phyloP scores from a whole-genome alignment of 2,797 vertebrate species.

The Oreonectes daqikongensis region DNA sequence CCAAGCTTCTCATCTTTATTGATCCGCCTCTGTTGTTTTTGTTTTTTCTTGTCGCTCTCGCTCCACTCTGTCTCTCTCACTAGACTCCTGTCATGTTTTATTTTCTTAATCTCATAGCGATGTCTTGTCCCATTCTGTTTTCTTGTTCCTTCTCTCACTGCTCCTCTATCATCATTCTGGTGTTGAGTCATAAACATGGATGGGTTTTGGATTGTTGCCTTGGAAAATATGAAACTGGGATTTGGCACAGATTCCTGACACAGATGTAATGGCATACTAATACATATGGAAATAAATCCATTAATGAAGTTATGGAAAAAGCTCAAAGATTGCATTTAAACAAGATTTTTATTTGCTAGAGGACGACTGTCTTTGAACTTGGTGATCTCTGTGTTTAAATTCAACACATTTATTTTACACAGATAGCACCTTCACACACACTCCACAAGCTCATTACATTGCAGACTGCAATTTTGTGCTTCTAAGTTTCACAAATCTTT shows the following conservation, averaged over 20 bases:
- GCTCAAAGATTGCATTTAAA: neutral
- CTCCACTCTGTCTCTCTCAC: conserved; percentile 24
- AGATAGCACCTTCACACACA: neutral
- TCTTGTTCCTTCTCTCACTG: neutral
- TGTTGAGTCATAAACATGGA: conserved; percentile 19
- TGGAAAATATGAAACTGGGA: conserved; percentile 6
- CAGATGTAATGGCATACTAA: conserved; percentile 9
- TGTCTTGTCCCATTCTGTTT: conserved; percentile 4
- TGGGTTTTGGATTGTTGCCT: conserved; percentile 9
- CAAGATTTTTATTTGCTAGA: neutral
- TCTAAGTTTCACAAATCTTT: neutral
- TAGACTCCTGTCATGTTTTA: conserved; percentile 27
- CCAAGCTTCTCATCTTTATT: conserved; percentile 14
- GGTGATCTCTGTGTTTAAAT: neutral
- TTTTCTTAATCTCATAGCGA: conserved; percentile 9
- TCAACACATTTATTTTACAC: neutral
- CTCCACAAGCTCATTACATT: conserved; percentile 3
- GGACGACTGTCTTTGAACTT: neutral
- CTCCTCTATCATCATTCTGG: neutral
- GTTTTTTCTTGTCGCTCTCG: conserved; percentile 23
- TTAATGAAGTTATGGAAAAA: neutral
- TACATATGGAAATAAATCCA: neutral
- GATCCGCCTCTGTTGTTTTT: conserved; percentile 39
- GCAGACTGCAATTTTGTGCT: neutral
- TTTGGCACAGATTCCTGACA: neutral